A percentile compares a stretch with the other conserved stretches of the same genome.
phyloP scores from a whole-genome alignment of 2,888 invertebrate species.

The Scaptodrosophila latifasciaeformis region DNA sequence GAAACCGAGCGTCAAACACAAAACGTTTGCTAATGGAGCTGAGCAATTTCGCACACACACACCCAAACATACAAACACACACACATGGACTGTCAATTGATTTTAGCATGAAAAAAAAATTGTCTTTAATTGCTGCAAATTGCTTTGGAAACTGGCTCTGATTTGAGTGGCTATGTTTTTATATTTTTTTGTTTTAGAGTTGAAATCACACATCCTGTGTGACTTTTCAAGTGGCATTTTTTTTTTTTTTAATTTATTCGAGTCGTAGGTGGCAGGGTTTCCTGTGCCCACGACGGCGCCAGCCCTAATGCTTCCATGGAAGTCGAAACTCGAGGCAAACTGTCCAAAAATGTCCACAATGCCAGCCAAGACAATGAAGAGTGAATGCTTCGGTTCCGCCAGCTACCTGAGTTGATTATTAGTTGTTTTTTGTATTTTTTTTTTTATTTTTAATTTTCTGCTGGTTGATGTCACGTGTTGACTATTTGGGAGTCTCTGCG shows the following conservation, averaged over 20 bases:
- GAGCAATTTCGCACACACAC: constrained; percentile 35
- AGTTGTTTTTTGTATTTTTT: constrained; percentile 14
- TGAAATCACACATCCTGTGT: constrained; percentile 15
- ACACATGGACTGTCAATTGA: not conserved
- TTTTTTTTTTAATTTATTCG: too few species aligned
- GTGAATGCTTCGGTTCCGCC: too few species aligned
- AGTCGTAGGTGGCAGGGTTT: not conserved
- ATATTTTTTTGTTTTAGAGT: constrained; percentile 27
- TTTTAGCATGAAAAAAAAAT: constrained; percentile 5
- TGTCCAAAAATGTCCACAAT: too few species aligned
- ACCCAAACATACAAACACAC: constrained; percentile 18
- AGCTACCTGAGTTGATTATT: constrained; percentile 27
- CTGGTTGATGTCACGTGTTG: too few species aligned
- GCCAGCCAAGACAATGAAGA: too few species aligned
- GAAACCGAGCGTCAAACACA: not conserved
- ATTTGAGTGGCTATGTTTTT: constrained; percentile 14
- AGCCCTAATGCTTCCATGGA: too few species aligned
- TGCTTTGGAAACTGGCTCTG: constrained; percentile 38
- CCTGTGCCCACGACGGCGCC: not conserved
- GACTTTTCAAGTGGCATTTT: not conserved
- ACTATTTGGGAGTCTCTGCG: too few species aligned
- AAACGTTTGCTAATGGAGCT: constrained; percentile 47
- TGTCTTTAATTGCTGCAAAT: constrained; percentile 59
- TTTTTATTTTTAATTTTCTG: constrained; percentile 12
- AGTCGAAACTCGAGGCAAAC: too few species aligned